Conservation (phyloP, 2,113 vertebrate genomes). For the Bagarius yarrelli region DNA sequence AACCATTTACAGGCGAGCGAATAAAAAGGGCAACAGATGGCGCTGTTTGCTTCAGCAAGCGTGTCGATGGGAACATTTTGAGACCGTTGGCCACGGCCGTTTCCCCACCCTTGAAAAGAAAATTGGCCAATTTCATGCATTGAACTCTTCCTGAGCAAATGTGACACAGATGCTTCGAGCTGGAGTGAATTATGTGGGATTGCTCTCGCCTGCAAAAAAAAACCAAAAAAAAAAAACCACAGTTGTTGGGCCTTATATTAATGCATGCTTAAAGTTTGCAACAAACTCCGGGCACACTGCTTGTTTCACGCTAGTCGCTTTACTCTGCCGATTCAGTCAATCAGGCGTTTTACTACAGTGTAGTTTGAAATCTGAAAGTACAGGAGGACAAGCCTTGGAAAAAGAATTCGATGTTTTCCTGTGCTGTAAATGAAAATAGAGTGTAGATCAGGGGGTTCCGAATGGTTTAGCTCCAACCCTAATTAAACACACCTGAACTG, state of each 20-base stretch:
- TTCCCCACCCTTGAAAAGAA: slow-evolving; percentile 14
- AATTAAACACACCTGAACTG: no score
- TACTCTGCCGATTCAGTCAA: not conserved
- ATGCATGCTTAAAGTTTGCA: not conserved
- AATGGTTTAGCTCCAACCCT: no score
- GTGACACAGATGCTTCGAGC: slow-evolving; percentile 37
- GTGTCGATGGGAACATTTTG: slow-evolving; percentile 19
- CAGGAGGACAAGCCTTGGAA: not conserved
- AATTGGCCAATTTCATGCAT: slow-evolving; percentile 43
- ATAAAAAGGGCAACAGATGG: slow-evolving; percentile 63
- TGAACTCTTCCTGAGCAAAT: slow-evolving; percentile 42
- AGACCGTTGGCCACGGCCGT: slow-evolving; percentile 26
- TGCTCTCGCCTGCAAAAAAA: not conserved
- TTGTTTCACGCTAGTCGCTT: not conserved
- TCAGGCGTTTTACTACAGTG: not conserved
- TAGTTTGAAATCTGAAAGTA: no score
- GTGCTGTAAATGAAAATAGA: not conserved
- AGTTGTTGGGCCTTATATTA: not conserved
- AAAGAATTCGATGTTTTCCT: not conserved
- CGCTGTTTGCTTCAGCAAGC: slow-evolving; percentile 51
- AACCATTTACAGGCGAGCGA: slow-evolving; percentile 63
- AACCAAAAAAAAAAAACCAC: not conserved
- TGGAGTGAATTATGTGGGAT: slow-evolving; percentile 5
- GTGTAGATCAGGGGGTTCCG: not conserved
- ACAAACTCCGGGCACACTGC: not conserved